These are phyloP conservation scores for Danionella cerebrum DNA, from an alignment of 2,113 vertebrate genomes.

Conservation along the genomic window DNA sequence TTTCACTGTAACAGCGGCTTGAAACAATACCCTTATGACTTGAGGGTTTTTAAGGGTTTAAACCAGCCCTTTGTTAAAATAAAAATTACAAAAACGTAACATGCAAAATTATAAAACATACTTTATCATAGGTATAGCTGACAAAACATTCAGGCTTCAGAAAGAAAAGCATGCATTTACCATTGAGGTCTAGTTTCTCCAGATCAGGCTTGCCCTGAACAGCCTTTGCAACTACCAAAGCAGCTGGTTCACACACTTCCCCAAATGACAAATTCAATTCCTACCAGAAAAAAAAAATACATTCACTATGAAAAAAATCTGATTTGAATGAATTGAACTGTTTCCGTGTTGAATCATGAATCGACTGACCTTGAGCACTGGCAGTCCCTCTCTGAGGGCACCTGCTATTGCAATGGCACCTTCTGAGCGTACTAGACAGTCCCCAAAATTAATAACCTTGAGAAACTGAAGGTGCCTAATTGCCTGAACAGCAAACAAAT, in stretches of 20 bases:
- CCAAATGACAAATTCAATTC: constrained; percentile 93
- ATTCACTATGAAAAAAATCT: not conserved
- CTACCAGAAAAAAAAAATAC: constrained; percentile 51
- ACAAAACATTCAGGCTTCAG: too few relatives aligned
- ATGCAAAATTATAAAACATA: too few relatives aligned
- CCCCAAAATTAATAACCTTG: constrained; percentile 93
- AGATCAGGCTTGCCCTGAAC: constrained; percentile 72
- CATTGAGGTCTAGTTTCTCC: constrained; percentile 90
- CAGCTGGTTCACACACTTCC: constrained; percentile 86
- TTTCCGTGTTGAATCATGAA: not conserved
- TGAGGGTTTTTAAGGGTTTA: too few relatives aligned
- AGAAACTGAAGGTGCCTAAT: constrained; percentile 77
- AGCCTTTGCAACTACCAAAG: constrained; percentile 74
- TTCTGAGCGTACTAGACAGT: constrained; percentile 88
- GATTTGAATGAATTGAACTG: not conserved
- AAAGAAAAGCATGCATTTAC: too few relatives aligned
- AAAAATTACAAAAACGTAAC: too few relatives aligned
- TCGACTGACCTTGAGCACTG: constrained; percentile 78
- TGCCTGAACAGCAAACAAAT: constrained; percentile 58
- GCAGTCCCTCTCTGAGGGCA: constrained; percentile 77
- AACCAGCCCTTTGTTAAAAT: too few relatives aligned
- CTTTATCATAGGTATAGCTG: too few relatives aligned
- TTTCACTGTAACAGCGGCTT: too few relatives aligned
- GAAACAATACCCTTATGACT: too few relatives aligned
- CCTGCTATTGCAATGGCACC: constrained; percentile 84